Percentiles rank a stretch among this genome's conserved stretches.
Conservation (phyloP, 1,140 invertebrate species). For the Aradophagus sp. region DNA sequence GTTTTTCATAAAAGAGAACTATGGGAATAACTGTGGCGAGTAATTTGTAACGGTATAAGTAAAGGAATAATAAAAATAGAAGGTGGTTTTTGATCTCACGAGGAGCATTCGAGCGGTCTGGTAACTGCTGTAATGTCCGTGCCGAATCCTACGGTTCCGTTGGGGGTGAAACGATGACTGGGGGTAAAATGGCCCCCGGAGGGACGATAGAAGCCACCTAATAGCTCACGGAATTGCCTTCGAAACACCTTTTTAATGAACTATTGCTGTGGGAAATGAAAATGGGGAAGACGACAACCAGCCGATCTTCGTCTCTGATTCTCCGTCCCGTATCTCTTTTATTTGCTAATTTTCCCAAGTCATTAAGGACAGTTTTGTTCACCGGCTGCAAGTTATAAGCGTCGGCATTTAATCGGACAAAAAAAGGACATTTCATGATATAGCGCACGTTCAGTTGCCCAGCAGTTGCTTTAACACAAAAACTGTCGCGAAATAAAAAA, state of each 20-base stretch:
- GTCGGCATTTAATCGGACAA: constrained; percentile 2
- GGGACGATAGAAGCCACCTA: constrained; percentile 80
- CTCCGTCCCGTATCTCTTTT: constrained; percentile 28
- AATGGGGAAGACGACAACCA: constrained; percentile 73
- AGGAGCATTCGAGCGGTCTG: constrained; percentile 61
- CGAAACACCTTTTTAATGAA: constrained; percentile 84
- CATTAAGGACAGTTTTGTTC: constrained; percentile 26
- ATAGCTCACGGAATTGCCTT: constrained; percentile 80
- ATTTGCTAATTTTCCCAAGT: constrained; percentile 27
- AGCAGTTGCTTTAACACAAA: constrained; percentile 4
- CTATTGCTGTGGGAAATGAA: constrained; percentile 81
- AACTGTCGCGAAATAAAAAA: constrained; percentile 1
- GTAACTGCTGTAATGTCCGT: constrained; percentile 68
- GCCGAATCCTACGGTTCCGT: constrained; percentile 66
- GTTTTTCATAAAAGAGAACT: no score
- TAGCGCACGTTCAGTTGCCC: no score
- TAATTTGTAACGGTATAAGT: constrained; percentile 43
- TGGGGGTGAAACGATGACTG: constrained; percentile 59
- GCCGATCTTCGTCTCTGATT: constrained; percentile 45
- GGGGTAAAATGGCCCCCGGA: constrained; percentile 76
- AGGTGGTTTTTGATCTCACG: constrained; percentile 52
- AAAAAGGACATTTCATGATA: no score
- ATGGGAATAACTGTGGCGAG: constrained; percentile 47
- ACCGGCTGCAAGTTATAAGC: constrained; percentile 9
- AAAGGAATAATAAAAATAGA: constrained; percentile 54